phyloP scores from a whole-genome alignment of 1,140 invertebrate species.

The Drosophila tsacasi region DNA sequence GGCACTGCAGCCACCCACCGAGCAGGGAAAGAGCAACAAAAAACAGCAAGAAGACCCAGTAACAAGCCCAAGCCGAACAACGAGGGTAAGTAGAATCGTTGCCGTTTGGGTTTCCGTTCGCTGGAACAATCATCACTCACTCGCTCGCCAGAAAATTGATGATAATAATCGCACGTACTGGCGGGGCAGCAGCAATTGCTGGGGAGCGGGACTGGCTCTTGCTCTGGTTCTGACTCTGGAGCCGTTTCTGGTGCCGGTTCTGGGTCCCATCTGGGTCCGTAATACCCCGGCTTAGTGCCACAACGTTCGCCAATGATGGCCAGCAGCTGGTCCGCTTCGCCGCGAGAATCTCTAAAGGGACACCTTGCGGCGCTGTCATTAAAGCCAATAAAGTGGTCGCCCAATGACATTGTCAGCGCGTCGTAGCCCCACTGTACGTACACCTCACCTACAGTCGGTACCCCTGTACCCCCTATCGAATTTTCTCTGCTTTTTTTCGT shows the following conservation, averaged over 20 bases:
- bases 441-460: neutral
- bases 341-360: conserved; percentile 31
- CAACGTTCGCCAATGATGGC: conserved; percentile 26
- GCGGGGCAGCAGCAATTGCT: conserved; percentile 40
- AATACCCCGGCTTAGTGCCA: conserved; percentile 50
- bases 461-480: conserved; percentile 6
- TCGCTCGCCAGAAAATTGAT: conserved; percentile 77
- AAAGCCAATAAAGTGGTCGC: conserved; percentile 73
- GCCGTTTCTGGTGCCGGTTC: no score
- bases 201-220: conserved; percentile 12
- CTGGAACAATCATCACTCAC: conserved; percentile 75
- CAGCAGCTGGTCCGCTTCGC: conserved; percentile 55
- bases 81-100: conserved; percentile 41
- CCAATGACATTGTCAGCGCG: conserved; percentile 71
- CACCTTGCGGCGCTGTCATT: conserved; percentile 67
- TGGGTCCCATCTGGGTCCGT: conserved; percentile 16
- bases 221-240: neutral
- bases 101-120: conserved; percentile 53
- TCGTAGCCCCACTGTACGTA: conserved; percentile 23
- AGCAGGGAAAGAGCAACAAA: conserved; percentile 1
- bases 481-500: conserved; percentile 17
- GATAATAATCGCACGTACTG: conserved; percentile 80
- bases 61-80: conserved; percentile 30
- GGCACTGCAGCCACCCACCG: conserved; percentile 51
- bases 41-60: conserved; percentile 23